A percentile compares a stretch with the other conserved stretches of the same genome.
phyloP scores from a whole-genome alignment of 2,113 vertebrate species.

The Okapia johnstoni region DNA sequence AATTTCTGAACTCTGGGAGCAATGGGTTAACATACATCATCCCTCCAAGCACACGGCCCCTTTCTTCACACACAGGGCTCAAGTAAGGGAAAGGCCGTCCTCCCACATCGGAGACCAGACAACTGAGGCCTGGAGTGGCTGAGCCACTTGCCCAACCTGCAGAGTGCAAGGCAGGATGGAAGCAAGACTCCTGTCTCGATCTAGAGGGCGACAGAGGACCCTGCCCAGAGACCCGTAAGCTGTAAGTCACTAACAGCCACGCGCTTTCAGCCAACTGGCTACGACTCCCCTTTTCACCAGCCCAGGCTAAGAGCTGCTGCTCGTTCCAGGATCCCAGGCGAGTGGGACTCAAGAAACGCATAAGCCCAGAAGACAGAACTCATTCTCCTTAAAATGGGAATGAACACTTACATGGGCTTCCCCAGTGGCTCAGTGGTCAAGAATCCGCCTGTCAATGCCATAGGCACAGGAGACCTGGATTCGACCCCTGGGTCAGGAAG shows the following conservation, averaged over 20 bases:
- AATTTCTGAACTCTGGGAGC: neutral
- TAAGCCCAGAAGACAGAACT: neutral
- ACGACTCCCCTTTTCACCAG: neutral
- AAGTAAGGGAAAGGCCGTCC: rapidly evolving
- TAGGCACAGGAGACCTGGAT: neutral
- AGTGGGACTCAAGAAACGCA: rapidly evolving
- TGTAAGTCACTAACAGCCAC: too few relatives aligned
- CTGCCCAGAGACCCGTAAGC: neutral
- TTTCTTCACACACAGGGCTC: neutral
- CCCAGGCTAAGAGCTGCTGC: neutral
- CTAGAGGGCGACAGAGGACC: neutral
- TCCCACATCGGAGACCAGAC: neutral
- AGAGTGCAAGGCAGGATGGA: neutral
- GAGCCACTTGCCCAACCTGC: rapidly evolving
- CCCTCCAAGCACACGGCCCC: neutral
- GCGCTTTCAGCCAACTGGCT: neutral
- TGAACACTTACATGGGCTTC: rapidly evolving
- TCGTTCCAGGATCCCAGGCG: neutral
- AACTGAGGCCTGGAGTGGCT: rapidly evolving
- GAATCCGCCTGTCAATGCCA: rapidly evolving
- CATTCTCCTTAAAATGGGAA: neutral
- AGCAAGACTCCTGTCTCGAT: neutral
- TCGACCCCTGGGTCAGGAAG: neutral
- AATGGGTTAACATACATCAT: neutral
- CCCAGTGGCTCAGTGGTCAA: rapidly evolving